phyloP scores from a whole-genome alignment of 2,113 vertebrate species.

The Pandion haliaetus region DNA sequence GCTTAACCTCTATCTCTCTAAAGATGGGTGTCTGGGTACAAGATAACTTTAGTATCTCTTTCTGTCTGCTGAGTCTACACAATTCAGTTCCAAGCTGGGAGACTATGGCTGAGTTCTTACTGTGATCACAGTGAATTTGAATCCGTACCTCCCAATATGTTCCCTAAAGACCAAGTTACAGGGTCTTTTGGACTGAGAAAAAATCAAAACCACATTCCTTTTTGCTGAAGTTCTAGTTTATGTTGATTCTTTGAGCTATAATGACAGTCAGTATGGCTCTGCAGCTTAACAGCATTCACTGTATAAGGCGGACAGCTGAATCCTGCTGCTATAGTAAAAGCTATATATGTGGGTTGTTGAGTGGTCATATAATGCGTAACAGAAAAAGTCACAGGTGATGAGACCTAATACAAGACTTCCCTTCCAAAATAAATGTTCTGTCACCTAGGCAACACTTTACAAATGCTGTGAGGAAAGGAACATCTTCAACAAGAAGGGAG shows the following conservation, averaged over 20 bases:
- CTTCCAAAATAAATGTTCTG: background rate
- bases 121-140: background rate
- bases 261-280: background rate
- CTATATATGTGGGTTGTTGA: background rate
- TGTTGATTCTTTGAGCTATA: background rate
- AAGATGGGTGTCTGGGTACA: background rate
- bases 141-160: background rate
- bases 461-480: background rate
- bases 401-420: background rate
- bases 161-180: background rate
- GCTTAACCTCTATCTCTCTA: background rate
- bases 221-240: background rate
- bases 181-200: background rate
- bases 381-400: background rate
- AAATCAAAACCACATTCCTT: background rate
- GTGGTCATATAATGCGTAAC: background rate
- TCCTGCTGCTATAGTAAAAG: background rate
- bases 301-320: background rate
- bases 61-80: background rate
- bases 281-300: background rate
- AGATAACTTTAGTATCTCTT: background rate
- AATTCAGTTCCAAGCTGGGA: background rate
- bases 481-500: background rate
- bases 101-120: background rate
- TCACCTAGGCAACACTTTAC: background rate